Percentiles rank a stretch among this genome's conserved stretches.
Conservation (phyloP, 92 coral and sea anemone species). For the Montipora capitata region DNA sequence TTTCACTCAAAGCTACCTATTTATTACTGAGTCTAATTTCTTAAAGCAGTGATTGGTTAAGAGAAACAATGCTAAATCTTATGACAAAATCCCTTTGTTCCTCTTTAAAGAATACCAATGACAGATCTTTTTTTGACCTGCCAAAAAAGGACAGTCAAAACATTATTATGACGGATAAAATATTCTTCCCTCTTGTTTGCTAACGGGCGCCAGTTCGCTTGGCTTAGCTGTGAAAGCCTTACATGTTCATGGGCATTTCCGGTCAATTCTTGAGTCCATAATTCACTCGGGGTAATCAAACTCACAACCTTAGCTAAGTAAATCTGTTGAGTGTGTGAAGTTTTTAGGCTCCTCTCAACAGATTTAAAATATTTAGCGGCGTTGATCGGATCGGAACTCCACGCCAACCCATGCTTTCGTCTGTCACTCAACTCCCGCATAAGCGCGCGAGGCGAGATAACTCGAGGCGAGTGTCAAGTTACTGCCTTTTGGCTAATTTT, state of each 20-base stretch:
- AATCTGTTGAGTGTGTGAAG: slow-evolving; percentile 43
- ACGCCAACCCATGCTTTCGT: slow-evolving; percentile 20
- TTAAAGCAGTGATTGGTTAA: slow-evolving; percentile 6
- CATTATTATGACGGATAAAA: slow-evolving; percentile 51
- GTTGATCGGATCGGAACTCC: slow-evolving; percentile 51
- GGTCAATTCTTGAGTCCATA: slow-evolving; percentile 12
- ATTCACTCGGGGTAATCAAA: slow-evolving; percentile 12
- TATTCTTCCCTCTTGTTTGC: slow-evolving; percentile 41
- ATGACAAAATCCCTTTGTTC: slow-evolving; percentile 41
- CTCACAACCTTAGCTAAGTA: slow-evolving; percentile 9
- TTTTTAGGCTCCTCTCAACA: slow-evolving; percentile 11
- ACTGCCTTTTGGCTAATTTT: slow-evolving; percentile 64
- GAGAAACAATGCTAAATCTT: slow-evolving; percentile 9
- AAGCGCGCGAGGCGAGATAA: slow-evolving; percentile 1
- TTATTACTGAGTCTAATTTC: neutral
- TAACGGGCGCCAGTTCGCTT: slow-evolving; percentile 36
- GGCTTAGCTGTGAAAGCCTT: slow-evolving; percentile 7
- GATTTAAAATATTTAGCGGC: slow-evolving; percentile 44
- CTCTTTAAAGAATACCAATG: slow-evolving; percentile 15
- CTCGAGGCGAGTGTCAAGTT: slow-evolving; percentile 68
- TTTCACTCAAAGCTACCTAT: neutral
- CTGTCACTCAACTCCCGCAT: slow-evolving; percentile 76
- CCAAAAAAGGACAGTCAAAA: slow-evolving; percentile 41
- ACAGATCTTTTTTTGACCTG: slow-evolving; percentile 35
- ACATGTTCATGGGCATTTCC: slow-evolving; percentile 18